These are phyloP conservation scores for Callorhinus ursinus DNA, from an alignment of 2,113 vertebrate species.

Conservation along the genomic window DNA sequence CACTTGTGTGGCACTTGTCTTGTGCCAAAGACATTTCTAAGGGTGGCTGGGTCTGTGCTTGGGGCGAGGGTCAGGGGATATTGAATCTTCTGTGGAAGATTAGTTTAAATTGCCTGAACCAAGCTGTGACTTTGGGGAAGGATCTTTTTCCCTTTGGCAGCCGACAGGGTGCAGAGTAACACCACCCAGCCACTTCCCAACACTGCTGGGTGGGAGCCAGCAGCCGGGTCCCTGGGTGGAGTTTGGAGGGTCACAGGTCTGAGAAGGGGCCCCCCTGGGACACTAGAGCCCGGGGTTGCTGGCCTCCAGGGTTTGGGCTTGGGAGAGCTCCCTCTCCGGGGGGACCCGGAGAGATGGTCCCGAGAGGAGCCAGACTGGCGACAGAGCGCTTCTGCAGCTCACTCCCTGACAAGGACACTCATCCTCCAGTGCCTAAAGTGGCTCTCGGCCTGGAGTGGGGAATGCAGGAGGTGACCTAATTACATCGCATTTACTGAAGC, in stretches of 20 bases:
- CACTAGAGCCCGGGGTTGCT: background rate
- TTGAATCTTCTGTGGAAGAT: background rate
- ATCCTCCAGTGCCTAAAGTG: background rate
- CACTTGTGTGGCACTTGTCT: background rate
- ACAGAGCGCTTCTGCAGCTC: background rate
- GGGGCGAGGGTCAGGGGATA: background rate
- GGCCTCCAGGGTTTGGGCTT: background rate
- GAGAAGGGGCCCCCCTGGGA: background rate
- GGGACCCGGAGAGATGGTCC: background rate
- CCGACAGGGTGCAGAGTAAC: background rate
- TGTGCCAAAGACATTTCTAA: background rate
- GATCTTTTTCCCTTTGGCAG: background rate
- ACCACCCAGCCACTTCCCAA: background rate
- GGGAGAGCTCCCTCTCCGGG: background rate
- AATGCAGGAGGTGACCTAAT: slow-evolving; percentile 64
- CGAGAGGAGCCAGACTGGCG: background rate
- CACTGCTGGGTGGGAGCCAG: background rate
- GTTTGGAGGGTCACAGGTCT: background rate
- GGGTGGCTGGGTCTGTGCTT: background rate
- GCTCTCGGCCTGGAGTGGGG: background rate
- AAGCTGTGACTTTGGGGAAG: background rate
- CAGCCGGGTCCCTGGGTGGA: background rate
- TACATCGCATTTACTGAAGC: slow-evolving; percentile 42
- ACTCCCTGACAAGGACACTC: background rate
- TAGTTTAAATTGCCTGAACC: background rate